Base-by-base conservation (phyloP, 2,888 invertebrate genomes). In the Adelognathus sp. region DNA sequence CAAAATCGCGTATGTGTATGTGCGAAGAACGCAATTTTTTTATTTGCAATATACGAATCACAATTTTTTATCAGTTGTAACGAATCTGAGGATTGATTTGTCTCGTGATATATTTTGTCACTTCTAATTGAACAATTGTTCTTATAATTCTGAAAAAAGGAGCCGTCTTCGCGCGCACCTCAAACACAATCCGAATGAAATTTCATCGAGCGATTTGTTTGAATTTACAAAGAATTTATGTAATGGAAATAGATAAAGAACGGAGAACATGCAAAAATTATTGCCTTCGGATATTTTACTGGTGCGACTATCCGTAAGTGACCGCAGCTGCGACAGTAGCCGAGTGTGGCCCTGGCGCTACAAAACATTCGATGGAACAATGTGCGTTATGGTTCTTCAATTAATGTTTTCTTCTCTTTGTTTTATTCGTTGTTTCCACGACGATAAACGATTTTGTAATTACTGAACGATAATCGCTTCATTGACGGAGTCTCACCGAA, bases 401-500 rank as follows among this genome's bases (percentile, higher is more conserved):
- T n/a, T n/a, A n/a, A 27, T 27, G 16, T 54, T 41, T 54, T 67
- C n/a, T 67, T 36, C 27, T 27, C n/a, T 50, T 50, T 1, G n/a
- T 18, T 21, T 46, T n/a, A 21, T 46, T 5, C 7, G 16, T 24
- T 24, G 24, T 24, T 64, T 64, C 50, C 44, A 75, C 66, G 71
- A 66, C 39, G 70, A 74, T 71, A 39, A 71, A 66, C 27, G 66
- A 56, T 74, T 63, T 50, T 66, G 54, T 54, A 79, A 50, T 66
- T 74, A 75, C 60, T 71, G 52, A 61, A 60, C 54, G 70, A 71
- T 54, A 44, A 41, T 16, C 58, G 78, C 70, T 78, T 78, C 29
- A n/a, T n/a, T n/a, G 63, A 69, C 64, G 64, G 29, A 52, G 36
- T n/a, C 67, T 69, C 64, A 39, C 46, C 14, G 33, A 54, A 63